Base-by-base conservation (phyloP, 2,888 invertebrate genomes). In the Anthophora plumipes region DNA sequence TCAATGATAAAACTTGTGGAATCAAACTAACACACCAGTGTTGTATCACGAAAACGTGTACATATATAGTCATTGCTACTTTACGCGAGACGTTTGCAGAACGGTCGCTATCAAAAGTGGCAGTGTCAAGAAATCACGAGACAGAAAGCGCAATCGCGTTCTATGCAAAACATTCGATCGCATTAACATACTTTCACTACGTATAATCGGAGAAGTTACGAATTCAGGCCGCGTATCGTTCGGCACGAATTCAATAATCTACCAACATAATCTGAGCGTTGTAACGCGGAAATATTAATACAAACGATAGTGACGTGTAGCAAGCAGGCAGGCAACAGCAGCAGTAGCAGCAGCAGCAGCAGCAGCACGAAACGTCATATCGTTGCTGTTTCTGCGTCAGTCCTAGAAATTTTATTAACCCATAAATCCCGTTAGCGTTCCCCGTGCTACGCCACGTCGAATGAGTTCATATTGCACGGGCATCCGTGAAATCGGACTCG, bases 381-480 rank as follows among this genome's bases (percentile, higher is more conserved):
- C 73, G 55, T 9, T 12, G 57, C 31, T 64, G 67, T 77, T 66
- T 11, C 77, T 22, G 59, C 74, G 77, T 64, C 66, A 61, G 71
- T 77, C 61, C 71, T 71, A 68, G 72, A 82, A 74, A 85, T 83
- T 81, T 74, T 60, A 83, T 83, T 80, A 85, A 83, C 66, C 77
- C 74, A 75, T 70, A 85, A 83, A 83, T 80, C 84, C 86, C 54
- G 72, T 70, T 67, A 59, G 72, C 72, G 54, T 52, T 39, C 20
- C 37, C 37, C 69, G 74, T 25, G 60, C 63, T 71, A 74, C 76
- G 68, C 63, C 50, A 61, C 82, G 66, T 75, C 83, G 74, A 80
- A 80, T 63, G 69, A 73, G 72, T 74, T 83, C 72, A 69, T 72
- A 74, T 64, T 77, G 76, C 69, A 12, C 68, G 60, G 60, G 73